Evolutionary conservation across 2,888 invertebrate genomes (phyloP).

Genomic region (Drosophila helvetica): DNA sequence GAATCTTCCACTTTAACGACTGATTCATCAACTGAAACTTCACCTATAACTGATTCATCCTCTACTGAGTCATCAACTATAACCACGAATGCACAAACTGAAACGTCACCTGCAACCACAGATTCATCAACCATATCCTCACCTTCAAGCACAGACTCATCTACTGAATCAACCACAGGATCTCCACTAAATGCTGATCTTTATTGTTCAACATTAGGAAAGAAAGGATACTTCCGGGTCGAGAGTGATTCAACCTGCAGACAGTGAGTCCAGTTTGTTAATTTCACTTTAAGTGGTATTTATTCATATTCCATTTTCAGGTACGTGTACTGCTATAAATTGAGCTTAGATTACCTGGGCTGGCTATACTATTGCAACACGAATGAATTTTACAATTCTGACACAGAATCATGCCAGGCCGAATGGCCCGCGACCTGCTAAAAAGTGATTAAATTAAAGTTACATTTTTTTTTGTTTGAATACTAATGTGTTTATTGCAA

Average conservation of each 20-base stretch:
- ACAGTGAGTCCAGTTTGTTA: constrained; percentile 43
- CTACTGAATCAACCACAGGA: constrained; percentile 8
- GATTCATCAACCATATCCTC: not conserved
- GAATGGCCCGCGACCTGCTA: constrained; percentile 34
- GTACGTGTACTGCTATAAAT: constrained; percentile 53
- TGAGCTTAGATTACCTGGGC: constrained; percentile 57
- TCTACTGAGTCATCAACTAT: constrained; percentile 11
- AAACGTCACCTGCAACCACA: not conserved
- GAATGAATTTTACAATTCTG: constrained; percentile 51
- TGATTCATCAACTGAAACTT: constrained; percentile 2
- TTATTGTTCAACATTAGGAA: constrained; percentile 43
- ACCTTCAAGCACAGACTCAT: not conserved
- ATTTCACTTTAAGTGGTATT: no score
- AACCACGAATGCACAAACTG: not conserved
- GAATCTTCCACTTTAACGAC: constrained; percentile 15
- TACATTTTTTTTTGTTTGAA: not conserved
- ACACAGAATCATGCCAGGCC: constrained; percentile 26
- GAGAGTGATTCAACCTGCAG: constrained; percentile 62
- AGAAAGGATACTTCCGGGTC: constrained; percentile 54
- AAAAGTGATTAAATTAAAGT: not conserved
- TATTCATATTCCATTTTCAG: constrained; percentile 30
- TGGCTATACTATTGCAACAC: constrained; percentile 52
- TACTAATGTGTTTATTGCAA: no score
- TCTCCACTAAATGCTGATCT: constrained; percentile 23
- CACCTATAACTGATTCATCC: not conserved